These are phyloP conservation scores for Amazona finschi DNA, from an alignment of 2,797 vertebrate species.

Conservation along the genomic window DNA sequence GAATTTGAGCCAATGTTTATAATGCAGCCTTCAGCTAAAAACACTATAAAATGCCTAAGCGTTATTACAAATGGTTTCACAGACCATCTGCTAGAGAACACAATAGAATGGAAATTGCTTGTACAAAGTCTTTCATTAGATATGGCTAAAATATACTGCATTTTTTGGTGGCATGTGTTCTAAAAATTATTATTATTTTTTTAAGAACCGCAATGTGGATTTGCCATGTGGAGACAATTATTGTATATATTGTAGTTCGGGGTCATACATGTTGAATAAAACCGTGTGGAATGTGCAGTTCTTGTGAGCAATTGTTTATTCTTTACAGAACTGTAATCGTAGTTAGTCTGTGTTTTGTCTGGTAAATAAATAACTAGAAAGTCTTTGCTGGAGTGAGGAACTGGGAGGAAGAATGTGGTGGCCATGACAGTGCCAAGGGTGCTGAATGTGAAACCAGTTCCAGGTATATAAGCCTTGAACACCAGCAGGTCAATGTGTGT, in stretches of 20 bases:
- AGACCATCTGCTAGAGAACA: conserved; percentile 23
- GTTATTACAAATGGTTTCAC: conserved; percentile 37
- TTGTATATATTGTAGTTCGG: conserved; percentile 41
- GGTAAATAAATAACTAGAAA: conserved; percentile 57
- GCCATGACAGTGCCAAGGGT: neutral
- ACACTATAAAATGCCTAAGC: neutral
- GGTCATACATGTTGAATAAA: conserved; percentile 64
- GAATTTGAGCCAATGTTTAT: conserved; percentile 15
- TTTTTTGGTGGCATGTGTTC: conserved; percentile 53
- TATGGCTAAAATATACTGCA: conserved; percentile 21
- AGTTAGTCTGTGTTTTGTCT: conserved; percentile 65
- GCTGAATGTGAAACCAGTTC: neutral
- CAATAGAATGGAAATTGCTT: conserved; percentile 40
- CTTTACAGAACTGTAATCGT: conserved; percentile 23
- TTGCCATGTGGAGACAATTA: conserved; percentile 66
- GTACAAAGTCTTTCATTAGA: conserved; percentile 19
- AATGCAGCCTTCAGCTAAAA: conserved; percentile 38
- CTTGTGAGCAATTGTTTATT: conserved; percentile 54
- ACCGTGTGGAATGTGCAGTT: conserved; percentile 44
- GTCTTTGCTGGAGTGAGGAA: neutral
- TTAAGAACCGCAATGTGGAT: conserved; percentile 46
- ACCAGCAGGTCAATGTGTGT: neutral
- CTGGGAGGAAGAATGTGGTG: neutral
- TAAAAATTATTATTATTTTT: conserved; percentile 48
- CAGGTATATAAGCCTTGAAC: neutral